Conservation (phyloP, 2,797 vertebrate genomes). For the Coluber constrictor region DNA sequence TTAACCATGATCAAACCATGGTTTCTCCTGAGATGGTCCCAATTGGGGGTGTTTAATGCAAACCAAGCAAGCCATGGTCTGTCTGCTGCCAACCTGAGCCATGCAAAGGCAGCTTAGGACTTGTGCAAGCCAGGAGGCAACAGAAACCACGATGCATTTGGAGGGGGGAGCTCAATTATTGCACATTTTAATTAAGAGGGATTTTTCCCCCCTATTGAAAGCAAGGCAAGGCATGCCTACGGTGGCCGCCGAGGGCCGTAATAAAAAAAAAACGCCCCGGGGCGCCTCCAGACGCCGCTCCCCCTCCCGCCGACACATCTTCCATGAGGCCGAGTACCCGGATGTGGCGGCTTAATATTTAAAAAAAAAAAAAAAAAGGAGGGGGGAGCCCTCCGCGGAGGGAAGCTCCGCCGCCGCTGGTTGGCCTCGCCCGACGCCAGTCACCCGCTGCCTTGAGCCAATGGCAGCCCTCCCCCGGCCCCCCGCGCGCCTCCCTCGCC, state of each 20-base stretch:
- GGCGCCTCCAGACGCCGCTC: neutral
- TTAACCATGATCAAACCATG: neutral
- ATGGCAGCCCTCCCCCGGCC: neutral
- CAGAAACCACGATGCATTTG: neutral
- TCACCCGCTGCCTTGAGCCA: conserved; percentile 41
- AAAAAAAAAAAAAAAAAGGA: neutral
- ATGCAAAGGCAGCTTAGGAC: neutral
- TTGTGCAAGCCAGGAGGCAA: neutral
- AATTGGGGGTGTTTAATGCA: neutral
- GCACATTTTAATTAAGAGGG: neutral
- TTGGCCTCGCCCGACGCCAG: conserved; percentile 42
- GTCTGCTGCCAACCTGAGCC: neutral
- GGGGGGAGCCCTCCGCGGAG: conserved; percentile 55
- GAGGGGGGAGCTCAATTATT: neutral
- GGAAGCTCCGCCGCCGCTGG: neutral
- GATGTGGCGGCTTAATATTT: conserved; percentile 59
- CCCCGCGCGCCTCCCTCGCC: too few species aligned
- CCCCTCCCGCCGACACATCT: conserved; percentile 65
- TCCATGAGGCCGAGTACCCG: conserved; percentile 65
- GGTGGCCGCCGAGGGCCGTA: conserved; percentile 58
- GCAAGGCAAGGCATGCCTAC: conserved; percentile 13
- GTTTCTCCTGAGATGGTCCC: neutral
- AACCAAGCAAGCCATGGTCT: neutral
- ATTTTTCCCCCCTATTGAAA: rapidly evolving
- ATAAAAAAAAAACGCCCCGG: conserved; percentile 43